These are phyloP conservation scores for Xylocampa areola DNA, from an alignment of 2,888 invertebrate species.

Conservation along the genomic window DNA sequence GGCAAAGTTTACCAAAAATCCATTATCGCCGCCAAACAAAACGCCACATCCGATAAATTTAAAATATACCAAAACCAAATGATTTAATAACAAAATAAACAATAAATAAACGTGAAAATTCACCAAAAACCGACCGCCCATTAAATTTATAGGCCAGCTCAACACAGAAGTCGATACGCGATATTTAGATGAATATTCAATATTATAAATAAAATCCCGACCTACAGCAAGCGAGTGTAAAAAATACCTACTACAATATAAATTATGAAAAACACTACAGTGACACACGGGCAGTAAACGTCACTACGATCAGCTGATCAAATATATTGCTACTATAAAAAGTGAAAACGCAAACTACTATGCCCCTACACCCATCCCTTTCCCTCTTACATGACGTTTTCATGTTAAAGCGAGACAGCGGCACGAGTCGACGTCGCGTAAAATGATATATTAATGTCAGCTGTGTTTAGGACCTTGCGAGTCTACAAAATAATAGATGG, in stretches of 20 bases:
- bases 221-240: conserved; percentile 82
- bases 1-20: conserved; percentile 37
- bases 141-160: conserved; percentile 64
- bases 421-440: conserved; percentile 81
- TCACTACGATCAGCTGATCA: conserved; percentile 90
- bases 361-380: conserved; percentile 74
- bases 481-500: conserved; percentile 90
- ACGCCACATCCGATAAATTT: conserved; percentile 52
- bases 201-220: conserved; percentile 85
- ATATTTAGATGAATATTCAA: conserved; percentile 80
- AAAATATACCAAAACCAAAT: conserved; percentile 56
- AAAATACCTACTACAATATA: conserved; percentile 83
- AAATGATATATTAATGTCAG: conserved; percentile 90
- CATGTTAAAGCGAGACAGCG: conserved; percentile 60
- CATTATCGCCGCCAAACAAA: conserved; percentile 51
- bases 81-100: conserved; percentile 65
- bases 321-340: conserved; percentile 90
- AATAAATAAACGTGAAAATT: conserved; percentile 66
- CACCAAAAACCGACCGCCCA: conserved; percentile 62
- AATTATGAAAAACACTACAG: conserved; percentile 88
- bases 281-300: conserved; percentile 85
- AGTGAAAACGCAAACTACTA: conserved; percentile 88
- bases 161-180: conserved; percentile 59
- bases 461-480: conserved; percentile 90
- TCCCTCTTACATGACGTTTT: conserved; percentile 56